These are phyloP conservation scores for Peromyscus leucopus DNA, from an alignment of 2,113 vertebrate genomes.

Conservation along the genomic window DNA sequence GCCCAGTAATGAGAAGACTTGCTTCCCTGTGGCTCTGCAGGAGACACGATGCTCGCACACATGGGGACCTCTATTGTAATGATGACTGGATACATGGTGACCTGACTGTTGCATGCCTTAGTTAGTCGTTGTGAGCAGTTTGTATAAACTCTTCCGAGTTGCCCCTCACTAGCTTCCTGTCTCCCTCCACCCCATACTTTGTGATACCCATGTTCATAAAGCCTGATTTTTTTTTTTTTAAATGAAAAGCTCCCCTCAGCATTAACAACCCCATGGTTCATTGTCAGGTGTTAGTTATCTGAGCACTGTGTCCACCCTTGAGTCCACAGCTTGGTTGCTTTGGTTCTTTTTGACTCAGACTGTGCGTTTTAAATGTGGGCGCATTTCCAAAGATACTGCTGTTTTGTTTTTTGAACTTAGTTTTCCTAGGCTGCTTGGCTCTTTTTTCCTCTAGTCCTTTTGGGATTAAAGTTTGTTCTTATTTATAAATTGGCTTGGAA, in stretches of 20 bases:
- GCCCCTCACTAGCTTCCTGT: not conserved
- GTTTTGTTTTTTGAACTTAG: not conserved
- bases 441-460: not conserved
- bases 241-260: constrained; percentile 36
- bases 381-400: not conserved
- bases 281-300: not conserved
- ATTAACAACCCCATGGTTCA: not conserved
- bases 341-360: not conserved
- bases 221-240: constrained; percentile 3
- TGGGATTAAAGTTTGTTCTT: constrained; percentile 13
- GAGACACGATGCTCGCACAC: not conserved
- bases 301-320: not conserved
- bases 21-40: constrained; percentile 18
- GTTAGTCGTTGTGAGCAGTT: not conserved
- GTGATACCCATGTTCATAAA: not conserved
- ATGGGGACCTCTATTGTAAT: not conserved
- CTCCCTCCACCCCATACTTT: not conserved
- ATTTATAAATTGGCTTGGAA: constrained; percentile 39
- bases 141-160: not conserved
- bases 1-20: not conserved
- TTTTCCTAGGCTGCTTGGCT: not conserved
- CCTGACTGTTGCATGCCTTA: not conserved
- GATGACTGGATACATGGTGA: not conserved
- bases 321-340: not conserved
- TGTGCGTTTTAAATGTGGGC: not conserved